Base-by-base conservation (phyloP, 2,113 vertebrate species). In the Pluvianellus socialis region DNA sequence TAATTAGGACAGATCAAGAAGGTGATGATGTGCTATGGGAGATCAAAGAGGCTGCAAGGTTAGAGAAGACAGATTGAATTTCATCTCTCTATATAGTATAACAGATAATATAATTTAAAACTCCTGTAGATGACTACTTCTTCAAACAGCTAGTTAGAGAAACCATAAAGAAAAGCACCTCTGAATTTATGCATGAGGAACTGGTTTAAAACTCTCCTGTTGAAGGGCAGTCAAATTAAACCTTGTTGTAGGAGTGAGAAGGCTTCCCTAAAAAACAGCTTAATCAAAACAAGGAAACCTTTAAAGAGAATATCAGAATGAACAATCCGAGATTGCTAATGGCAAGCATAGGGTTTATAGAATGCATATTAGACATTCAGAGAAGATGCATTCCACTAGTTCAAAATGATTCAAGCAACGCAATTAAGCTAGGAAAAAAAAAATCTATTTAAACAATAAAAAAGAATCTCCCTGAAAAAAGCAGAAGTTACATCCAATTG, bases 1-100 rank as follows among this genome's bases (percentile, higher is more conserved):
- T 96, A 95, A 91, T 94, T 94, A 95, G 73, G 86, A 50, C 38
- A 88, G 63, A 95, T 89, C 86, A 94, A 81, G 88, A 83, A 86
- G 47, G 49, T 90, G 79, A 49, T 89, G 83, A 86, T 67, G 50
- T 89, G 56, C 76, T 94, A 33, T 32, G 74, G 45, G 67, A 94
- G 89, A 96, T 96, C 83, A 89, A 95, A 95, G 86, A 91, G 61
- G 28, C 45, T 53, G 45, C 72, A 86, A 87, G 63, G 67, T 79
- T 88, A 92, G 67, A 73, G 66, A 66, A 90, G 72, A 59, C 80
- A 97, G 86, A 38, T 3, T 95, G 73, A 91, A 89, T 79, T 96
- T 92, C 44, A 38, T 81, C 62, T 83, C 75, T 90, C 33, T 86
- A 22, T 40, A 90, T 47, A 82, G 79, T 79, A 96, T 79, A 96